A percentile compares a stretch with the other conserved stretches of the same genome.
Evolutionary conservation across 2,888 invertebrate species (phyloP).

Genomic region (Palloptera scutellata): DNA sequence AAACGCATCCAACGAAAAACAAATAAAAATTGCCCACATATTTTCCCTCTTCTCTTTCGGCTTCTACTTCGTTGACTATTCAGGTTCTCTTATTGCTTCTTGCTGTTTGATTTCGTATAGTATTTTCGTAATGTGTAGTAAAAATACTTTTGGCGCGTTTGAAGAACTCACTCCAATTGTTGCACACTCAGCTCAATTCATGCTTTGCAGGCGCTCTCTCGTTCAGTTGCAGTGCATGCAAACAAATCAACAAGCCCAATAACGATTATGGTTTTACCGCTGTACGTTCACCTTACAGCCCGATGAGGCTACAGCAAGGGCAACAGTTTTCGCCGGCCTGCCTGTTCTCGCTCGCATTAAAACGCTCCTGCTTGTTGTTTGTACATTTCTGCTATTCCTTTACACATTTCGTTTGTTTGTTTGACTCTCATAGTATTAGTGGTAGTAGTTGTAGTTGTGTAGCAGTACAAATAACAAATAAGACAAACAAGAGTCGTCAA

Average conservation of each 20-base stretch:
- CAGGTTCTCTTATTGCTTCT: constrained; percentile 1
- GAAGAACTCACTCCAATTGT: background rate
- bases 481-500: constrained; percentile 17
- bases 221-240: background rate
- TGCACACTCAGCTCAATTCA: too few species aligned
- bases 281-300: background rate
- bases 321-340: too few species aligned
- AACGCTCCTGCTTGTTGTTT: constrained; percentile 61
- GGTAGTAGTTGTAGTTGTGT: constrained; percentile 24
- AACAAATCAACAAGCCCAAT: background rate
- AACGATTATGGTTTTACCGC: too few species aligned
- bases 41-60: background rate
- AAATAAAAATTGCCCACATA: constrained; percentile 18
- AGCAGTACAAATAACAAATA: constrained; percentile 22
- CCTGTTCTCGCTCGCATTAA: constrained; percentile 29
- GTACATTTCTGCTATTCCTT: constrained; percentile 61
- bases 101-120: constrained; percentile 17
- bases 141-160: constrained; percentile 24
- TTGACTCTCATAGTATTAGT: constrained; percentile 45
- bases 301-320: too few species aligned
- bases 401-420: constrained; percentile 62
- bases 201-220: background rate
- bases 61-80: background rate
- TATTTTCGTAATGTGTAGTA: constrained; percentile 20
- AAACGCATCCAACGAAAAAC: constrained; percentile 25